Percentiles rank a stretch among this genome's conserved stretches.
Conservation (phyloP, 2,888 invertebrate genomes). For the Apamea epomidion region DNA sequence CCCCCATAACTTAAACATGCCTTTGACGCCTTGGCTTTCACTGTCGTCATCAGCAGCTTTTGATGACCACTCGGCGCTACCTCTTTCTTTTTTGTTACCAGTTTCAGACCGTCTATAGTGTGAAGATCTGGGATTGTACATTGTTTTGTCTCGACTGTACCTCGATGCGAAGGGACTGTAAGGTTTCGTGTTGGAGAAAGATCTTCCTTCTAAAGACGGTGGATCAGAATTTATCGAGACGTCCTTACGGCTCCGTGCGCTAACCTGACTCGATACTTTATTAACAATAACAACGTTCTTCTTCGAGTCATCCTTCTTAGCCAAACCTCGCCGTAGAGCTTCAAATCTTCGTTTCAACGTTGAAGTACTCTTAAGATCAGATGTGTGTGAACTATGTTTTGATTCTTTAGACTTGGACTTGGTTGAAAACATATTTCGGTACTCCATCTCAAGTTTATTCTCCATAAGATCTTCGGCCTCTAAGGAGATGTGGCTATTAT, state of each 20-base stretch:
- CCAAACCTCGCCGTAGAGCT: slow-evolving; percentile 76
- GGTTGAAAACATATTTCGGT: slow-evolving; percentile 77
- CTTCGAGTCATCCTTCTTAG: slow-evolving; percentile 76
- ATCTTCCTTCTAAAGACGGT: slow-evolving; percentile 80
- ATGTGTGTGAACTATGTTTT: slow-evolving; percentile 64
- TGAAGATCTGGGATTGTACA: slow-evolving; percentile 55
- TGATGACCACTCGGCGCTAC: slow-evolving; percentile 63
- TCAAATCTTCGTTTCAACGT: slow-evolving; percentile 79
- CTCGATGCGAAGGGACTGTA: slow-evolving; percentile 65
- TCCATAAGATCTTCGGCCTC: slow-evolving; percentile 74
- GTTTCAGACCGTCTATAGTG: slow-evolving; percentile 56
- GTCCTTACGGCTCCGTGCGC: slow-evolving; percentile 74
- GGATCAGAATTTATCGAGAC: slow-evolving; percentile 83
- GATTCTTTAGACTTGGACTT: slow-evolving; percentile 73
- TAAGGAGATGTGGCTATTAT: slow-evolving; percentile 68
- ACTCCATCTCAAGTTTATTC: slow-evolving; percentile 82
- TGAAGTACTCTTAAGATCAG: slow-evolving; percentile 77
- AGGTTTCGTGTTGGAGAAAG: slow-evolving; percentile 76
- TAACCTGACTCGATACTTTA: slow-evolving; percentile 68
- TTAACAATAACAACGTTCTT: slow-evolving; percentile 62
- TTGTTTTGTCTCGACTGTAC: slow-evolving; percentile 50
- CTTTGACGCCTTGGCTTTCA: slow-evolving; percentile 78
- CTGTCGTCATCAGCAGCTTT: slow-evolving; percentile 68
- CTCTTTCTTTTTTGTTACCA: slow-evolving; percentile 60
- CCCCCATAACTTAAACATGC: slow-evolving; percentile 85